These are phyloP conservation scores for Drosophila neocordata DNA, from an alignment of 1,140 invertebrate genomes.

Conservation along the genomic window DNA sequence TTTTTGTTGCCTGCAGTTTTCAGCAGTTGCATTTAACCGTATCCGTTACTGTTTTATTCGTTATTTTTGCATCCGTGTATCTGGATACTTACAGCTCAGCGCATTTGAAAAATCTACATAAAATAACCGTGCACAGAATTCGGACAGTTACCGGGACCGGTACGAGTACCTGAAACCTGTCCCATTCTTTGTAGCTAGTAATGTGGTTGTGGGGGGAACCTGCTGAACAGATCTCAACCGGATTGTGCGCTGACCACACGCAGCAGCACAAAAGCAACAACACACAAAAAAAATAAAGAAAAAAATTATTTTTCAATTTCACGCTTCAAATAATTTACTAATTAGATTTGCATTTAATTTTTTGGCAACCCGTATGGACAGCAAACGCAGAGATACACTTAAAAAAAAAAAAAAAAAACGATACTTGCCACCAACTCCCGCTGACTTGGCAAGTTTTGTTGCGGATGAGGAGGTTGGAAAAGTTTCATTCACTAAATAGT, in stretches of 20 bases:
- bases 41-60: slow-evolving; percentile 15
- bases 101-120: slow-evolving; percentile 73
- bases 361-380: slow-evolving; percentile 61
- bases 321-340: slow-evolving; percentile 82
- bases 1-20: slow-evolving; percentile 28
- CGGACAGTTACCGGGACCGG: not conserved
- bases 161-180: not conserved
- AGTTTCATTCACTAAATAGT: slow-evolving; percentile 56
- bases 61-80: slow-evolving; percentile 36
- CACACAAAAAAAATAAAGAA: slow-evolving; percentile 22
- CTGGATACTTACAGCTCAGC: slow-evolving; percentile 67
- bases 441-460: slow-evolving; percentile 64
- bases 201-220: not conserved
- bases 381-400: slow-evolving; percentile 26
- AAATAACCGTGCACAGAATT: slow-evolving; percentile 29
- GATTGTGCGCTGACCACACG: slow-evolving; percentile 27
- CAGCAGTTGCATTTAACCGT: slow-evolving; percentile 13
- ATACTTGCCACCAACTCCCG: slow-evolving; percentile 29
- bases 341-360: slow-evolving; percentile 81
- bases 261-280: not conserved
- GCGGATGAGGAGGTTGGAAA: slow-evolving; percentile 25
- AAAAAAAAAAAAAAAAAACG: not conserved
- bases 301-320: slow-evolving; percentile 81
- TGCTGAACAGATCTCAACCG: slow-evolving; percentile 5
- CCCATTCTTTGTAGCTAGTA: not conserved